Percentiles rank a stretch among this genome's conserved stretches.
These are phyloP conservation scores for Drosophila biarmipes DNA, from an alignment of 1,140 invertebrate species.

Conservation along the genomic window DNA sequence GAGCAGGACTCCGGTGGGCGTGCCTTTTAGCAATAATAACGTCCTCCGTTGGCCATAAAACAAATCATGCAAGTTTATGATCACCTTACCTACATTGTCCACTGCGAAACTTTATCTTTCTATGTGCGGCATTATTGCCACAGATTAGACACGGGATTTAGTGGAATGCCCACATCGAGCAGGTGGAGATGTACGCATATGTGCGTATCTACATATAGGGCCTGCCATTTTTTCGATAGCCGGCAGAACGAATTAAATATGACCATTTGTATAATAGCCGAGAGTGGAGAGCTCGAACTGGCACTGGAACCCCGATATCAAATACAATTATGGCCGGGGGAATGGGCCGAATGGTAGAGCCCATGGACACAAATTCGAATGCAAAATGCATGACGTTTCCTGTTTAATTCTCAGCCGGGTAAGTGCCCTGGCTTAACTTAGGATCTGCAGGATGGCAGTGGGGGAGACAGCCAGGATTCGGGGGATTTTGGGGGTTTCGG, in stretches of 20 bases:
- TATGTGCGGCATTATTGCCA: conserved; percentile 82
- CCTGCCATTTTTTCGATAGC: conserved; percentile 67
- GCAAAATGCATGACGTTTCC: conserved; percentile 78
- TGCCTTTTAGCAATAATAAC: conserved; percentile 82
- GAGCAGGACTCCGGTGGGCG: conserved; percentile 40
- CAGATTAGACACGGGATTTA: conserved; percentile 83
- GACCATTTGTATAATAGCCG: conserved; percentile 79
- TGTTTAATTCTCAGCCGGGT: conserved; percentile 73
- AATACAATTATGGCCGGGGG: conserved; percentile 30
- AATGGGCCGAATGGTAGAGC: neutral
- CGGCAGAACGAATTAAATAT: conserved; percentile 83
- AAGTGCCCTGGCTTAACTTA: conserved; percentile 63
- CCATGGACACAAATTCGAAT: conserved; percentile 51
- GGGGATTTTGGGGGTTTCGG: conserved; percentile 9
- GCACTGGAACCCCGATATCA: conserved; percentile 20
- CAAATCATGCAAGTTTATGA: conserved; percentile 84
- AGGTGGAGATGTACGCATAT: conserved; percentile 25
- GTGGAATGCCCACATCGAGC: conserved; percentile 36
- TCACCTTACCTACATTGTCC: conserved; percentile 71
- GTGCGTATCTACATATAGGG: conserved; percentile 30
- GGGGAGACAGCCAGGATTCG: neutral
- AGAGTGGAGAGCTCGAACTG: conserved; percentile 28
- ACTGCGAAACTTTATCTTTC: conserved; percentile 80
- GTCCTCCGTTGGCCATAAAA: conserved; percentile 80
- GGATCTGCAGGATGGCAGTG: conserved; percentile 20